These are phyloP conservation scores for Holocentrus rufus DNA, from an alignment of 2,797 vertebrate genomes.

Conservation along the genomic window DNA sequence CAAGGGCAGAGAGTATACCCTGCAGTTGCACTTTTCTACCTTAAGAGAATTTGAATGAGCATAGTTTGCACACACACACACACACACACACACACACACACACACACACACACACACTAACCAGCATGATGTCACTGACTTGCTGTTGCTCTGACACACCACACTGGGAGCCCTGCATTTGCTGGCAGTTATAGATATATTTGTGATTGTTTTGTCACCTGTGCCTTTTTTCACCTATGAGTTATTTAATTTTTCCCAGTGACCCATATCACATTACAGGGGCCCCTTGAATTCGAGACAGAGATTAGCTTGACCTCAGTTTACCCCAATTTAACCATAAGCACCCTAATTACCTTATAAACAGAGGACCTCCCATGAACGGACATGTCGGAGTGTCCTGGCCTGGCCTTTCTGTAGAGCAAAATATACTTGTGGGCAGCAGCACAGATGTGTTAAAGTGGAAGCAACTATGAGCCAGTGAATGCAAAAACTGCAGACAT, in stretches of 20 bases:
- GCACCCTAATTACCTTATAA: constrained; percentile 77
- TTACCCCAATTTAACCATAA: constrained; percentile 59
- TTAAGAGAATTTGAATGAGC: constrained; percentile 52
- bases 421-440: constrained; percentile 46
- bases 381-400: constrained; percentile 40
- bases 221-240: constrained; percentile 52
- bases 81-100: constrained; percentile 1
- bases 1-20: constrained; percentile 36
- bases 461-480: not conserved
- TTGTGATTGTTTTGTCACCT: constrained; percentile 72
- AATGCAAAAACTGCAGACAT: constrained; percentile 11
- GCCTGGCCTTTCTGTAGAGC: constrained; percentile 25
- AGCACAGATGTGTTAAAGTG: constrained; percentile 7
- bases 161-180: constrained; percentile 39
- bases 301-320: constrained; percentile 80
- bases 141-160: constrained; percentile 32
- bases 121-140: constrained; percentile 20
- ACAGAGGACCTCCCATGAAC: constrained; percentile 65
- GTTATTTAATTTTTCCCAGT: constrained; percentile 68
- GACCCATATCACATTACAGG: constrained; percentile 73
- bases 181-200: constrained; percentile 52
- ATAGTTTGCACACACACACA: constrained; percentile 29
- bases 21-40: constrained; percentile 23
- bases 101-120: not conserved
- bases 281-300: constrained; percentile 69